phyloP scores from a whole-genome alignment of 2,888 invertebrate genomes.

The Hemistola chrysoprasaria region DNA sequence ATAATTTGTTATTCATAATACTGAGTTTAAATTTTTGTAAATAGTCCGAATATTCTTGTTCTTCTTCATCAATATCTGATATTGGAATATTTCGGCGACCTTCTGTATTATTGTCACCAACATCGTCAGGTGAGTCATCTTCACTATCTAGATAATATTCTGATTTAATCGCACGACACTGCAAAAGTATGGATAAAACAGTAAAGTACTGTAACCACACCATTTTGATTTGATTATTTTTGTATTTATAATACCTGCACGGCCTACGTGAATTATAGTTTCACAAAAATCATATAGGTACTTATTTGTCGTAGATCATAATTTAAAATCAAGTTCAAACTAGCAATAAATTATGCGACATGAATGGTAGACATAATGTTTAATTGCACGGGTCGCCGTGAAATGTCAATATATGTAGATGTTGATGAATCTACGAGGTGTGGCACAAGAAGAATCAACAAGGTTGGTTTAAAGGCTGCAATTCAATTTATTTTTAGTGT shows the following conservation, averaged over 20 bases:
- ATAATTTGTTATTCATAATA: not conserved
- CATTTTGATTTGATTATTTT: not conserved
- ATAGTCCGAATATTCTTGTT: no score
- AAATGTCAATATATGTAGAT: no score
- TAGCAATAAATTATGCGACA: no score
- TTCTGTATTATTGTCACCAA: conserved; percentile 18
- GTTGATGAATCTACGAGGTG: no score
- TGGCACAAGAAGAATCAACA: no score
- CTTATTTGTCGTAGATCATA: no score
- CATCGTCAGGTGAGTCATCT: conserved; percentile 20
- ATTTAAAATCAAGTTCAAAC: no score
- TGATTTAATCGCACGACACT: conserved; percentile 7
- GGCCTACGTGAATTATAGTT: not conserved
- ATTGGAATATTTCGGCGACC: not conserved
- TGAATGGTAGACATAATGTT: no score
- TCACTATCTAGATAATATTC: conserved; percentile 26
- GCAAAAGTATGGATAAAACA: conserved; percentile 2
- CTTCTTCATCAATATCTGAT: not conserved
- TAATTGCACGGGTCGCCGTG: no score
- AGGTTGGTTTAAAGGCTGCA: not conserved
- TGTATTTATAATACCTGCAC: no score
- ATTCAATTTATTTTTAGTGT: not conserved
- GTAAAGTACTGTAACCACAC: not conserved
- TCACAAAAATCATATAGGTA: no score
- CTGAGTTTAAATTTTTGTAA: no score